Base-by-base conservation (phyloP, 2,113 vertebrate species). In the Heterotilapia buettikoferi region DNA sequence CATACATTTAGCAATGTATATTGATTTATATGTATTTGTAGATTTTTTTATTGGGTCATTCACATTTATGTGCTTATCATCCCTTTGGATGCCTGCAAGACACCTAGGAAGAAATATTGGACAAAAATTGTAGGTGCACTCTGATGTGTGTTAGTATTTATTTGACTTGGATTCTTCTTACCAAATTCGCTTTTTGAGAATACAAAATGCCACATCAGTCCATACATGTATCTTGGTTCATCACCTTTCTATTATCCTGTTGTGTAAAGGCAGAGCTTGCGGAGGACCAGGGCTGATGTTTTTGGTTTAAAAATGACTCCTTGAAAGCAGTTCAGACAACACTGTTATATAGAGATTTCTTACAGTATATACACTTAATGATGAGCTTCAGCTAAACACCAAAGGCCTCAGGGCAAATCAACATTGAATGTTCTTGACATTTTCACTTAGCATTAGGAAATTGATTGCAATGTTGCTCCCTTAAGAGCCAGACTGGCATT, bases 381-480 rank as follows among this genome's bases (percentile, higher is more conserved):
- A 88, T 91, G 73, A 88, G 52, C 78, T 86, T 84, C 29, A 52
- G 53, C 26, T 78, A 14, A 90, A 89, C 31, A 83, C 83, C 54
- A 71, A 63, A 84, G 56, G 53, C 56, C 38, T 86, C 31, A 43
- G 86, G 73, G 88, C 13, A 86, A 89, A 87, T 93, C 57, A 91
- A 80, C 85, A 86, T 68, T 61, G n/a, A 89, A 90, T 76, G 73
- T 84, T 93, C 78, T 91, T 90, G 90, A 95, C 91, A 94, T 93
- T 93, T 92, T 92, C 83, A 88, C 68, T 89, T 89, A 88, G 80
- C 85, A 86, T 89, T 86, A 82, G 82, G 36, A 88, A 78, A 91
- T 88, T 92, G 92, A 95, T 94, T 91, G 88, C 86, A 61, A 52
- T 85, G 85, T 86, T 86, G 61, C 78, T 91, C 92, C 86, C 83